These are phyloP conservation scores for Anas flavirostris DNA, from an alignment of 2,797 vertebrate genomes.

Conservation along the genomic window DNA sequence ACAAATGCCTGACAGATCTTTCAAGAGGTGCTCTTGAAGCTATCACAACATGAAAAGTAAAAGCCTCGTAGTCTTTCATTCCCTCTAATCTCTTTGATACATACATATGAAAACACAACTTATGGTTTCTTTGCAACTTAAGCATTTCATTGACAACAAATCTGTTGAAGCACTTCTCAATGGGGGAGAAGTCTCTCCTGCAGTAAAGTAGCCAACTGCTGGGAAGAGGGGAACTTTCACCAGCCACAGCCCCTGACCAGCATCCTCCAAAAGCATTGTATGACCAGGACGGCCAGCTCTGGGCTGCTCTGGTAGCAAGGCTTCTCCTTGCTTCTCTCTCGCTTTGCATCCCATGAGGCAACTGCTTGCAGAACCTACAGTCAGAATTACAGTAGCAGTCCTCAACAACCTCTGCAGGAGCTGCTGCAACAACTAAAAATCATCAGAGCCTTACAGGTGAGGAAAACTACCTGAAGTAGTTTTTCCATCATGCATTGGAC, in stretches of 20 bases:
- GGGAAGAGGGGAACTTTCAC: neutral
- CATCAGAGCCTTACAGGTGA: accelerated
- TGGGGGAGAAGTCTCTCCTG: neutral
- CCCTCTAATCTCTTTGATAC: neutral
- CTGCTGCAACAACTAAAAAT: neutral
- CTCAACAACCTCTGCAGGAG: accelerated
- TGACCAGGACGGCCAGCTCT: neutral
- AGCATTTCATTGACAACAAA: neutral
- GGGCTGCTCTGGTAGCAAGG: accelerated
- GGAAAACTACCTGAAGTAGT: neutral
- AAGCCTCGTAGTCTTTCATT: neutral
- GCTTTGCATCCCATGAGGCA: neutral
- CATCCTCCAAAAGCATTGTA: neutral
- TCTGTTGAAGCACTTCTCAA: accelerated
- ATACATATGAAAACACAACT: accelerated
- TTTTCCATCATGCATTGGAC: neutral
- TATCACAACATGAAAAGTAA: neutral
- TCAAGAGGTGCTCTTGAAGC: neutral
- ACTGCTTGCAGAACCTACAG: accelerated
- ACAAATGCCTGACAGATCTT: neutral
- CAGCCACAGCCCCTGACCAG: accelerated
- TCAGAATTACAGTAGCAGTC: accelerated
- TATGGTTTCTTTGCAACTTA: neutral
- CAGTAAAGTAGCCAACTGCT: neutral
- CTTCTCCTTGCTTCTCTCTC: neutral